These are phyloP conservation scores for Macropus fuliginosus DNA, from an alignment of 2,797 vertebrate species.

Conservation along the genomic window DNA sequence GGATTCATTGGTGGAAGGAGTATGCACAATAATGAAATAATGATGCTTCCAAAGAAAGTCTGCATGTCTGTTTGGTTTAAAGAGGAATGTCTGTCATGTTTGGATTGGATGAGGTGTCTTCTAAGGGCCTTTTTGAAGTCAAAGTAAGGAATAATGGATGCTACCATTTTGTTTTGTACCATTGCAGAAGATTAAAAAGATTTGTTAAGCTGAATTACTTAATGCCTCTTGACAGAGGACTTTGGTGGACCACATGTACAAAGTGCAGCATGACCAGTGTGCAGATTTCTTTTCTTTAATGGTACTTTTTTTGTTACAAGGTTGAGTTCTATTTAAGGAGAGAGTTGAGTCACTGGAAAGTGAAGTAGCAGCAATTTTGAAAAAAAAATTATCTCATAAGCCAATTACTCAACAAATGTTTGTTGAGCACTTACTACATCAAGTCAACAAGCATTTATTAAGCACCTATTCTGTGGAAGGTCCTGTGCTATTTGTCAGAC, in stretches of 20 bases:
- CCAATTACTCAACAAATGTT: background rate
- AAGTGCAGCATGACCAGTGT: background rate
- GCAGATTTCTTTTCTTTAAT: background rate
- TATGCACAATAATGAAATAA: background rate
- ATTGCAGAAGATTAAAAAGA: constrained; percentile 19
- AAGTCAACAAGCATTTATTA: background rate
- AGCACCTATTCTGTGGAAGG: background rate
- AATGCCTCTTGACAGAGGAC: constrained; percentile 16
- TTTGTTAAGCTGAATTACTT: constrained; percentile 38
- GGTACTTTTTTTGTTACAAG: background rate
- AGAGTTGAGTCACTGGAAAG: background rate
- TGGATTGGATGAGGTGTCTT: background rate
- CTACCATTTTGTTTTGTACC: constrained; percentile 24
- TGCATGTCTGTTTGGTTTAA: background rate
- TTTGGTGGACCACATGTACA: background rate
- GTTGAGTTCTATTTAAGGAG: background rate
- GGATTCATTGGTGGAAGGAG: background rate
- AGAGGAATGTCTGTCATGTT: background rate
- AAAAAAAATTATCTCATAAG: background rate
- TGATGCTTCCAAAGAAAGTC: background rate
- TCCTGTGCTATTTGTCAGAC: background rate
- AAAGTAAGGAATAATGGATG: constrained; percentile 2
- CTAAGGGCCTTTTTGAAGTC: background rate
- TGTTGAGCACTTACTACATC: background rate
- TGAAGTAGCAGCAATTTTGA: background rate